Evolutionary conservation across 2,888 invertebrate genomes (phyloP).

Genomic region (Germaria angustata): DNA sequence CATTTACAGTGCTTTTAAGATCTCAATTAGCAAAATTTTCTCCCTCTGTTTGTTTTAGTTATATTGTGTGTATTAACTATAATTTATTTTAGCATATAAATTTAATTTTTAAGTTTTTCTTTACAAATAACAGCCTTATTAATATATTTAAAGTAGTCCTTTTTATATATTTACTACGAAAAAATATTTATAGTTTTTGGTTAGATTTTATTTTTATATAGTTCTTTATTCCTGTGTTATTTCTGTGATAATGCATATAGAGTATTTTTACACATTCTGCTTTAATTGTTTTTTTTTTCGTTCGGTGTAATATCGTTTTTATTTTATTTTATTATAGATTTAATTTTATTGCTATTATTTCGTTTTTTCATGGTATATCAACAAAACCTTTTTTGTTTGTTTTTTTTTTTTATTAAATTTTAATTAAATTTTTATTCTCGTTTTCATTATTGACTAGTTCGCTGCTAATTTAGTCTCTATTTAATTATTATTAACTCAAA

Average conservation of each 20-base stretch:
- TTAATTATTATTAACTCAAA: conserved; percentile 71
- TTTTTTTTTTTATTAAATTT: conserved; percentile 12
- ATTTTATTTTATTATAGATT: conserved; percentile 34
- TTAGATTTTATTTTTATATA: conserved; percentile 45
- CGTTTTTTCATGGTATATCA: conserved; percentile 26
- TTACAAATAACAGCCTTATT: conserved; percentile 79
- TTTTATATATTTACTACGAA: conserved; percentile 33
- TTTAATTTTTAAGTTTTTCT: conserved; percentile 58
- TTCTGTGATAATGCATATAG: conserved; percentile 13
- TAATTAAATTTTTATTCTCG: conserved; percentile 68
- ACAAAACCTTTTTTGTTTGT: conserved; percentile 31
- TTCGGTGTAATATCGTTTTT: conserved; percentile 11
- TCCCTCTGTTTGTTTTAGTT: neutral
- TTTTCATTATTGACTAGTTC: conserved; percentile 58
- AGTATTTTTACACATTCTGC: conserved; percentile 36
- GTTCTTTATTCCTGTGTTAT: conserved; percentile 24
- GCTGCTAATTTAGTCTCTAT: conserved; percentile 67
- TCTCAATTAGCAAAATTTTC: conserved; percentile 49
- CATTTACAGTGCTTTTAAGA: conserved; percentile 51
- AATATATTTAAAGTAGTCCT: conserved; percentile 67
- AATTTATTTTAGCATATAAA: conserved; percentile 48
- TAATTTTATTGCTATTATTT: conserved; percentile 68
- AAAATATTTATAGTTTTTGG: conserved; percentile 59
- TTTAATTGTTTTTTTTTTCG: conserved; percentile 33
- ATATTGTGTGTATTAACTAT: conserved; percentile 32